Conservation (phyloP, 2,797 vertebrate species). For the Octomys mimax region DNA sequence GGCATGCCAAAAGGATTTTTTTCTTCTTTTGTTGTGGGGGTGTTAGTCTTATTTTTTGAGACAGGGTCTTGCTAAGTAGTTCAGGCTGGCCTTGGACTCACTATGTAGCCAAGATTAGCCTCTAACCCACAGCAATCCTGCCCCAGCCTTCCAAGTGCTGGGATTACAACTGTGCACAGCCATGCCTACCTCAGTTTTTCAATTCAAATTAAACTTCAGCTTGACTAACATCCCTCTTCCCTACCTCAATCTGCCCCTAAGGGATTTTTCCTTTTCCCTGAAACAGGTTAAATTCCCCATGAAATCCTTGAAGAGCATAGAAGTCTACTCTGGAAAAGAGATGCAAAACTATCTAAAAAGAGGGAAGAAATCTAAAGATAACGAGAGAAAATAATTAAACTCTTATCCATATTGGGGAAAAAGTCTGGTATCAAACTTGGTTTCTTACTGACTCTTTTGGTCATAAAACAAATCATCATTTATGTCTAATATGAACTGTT, state of each 20-base stretch:
- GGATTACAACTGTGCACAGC: not conserved
- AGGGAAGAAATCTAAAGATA: slow-evolving; percentile 50
- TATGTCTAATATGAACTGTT: slow-evolving; percentile 57
- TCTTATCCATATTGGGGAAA: slow-evolving; percentile 54
- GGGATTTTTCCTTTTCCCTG: slow-evolving; percentile 71
- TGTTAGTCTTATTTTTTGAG: not conserved
- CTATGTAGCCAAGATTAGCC: not conserved
- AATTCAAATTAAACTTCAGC: slow-evolving; percentile 67
- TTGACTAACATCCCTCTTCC: not conserved
- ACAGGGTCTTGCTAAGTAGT: not conserved
- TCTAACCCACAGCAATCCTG: not conserved
- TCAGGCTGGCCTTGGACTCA: not conserved
- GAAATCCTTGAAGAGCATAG: slow-evolving; percentile 71
- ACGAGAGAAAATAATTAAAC: slow-evolving; percentile 73
- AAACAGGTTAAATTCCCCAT: slow-evolving; percentile 72
- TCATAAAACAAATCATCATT: slow-evolving; percentile 65
- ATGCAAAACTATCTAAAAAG: slow-evolving; percentile 68
- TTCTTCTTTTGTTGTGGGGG: not conserved
- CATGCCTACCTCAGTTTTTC: not conserved
- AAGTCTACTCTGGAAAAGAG: slow-evolving; percentile 71
- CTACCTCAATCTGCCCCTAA: not conserved
- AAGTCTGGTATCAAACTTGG: slow-evolving; percentile 61
- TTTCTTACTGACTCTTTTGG: slow-evolving; percentile 59
- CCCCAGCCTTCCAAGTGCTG: not conserved
- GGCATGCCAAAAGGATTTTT: slow-evolving; percentile 53